Percentiles rank a stretch among this genome's conserved stretches.
phyloP scores from a whole-genome alignment of 2,797 vertebrate genomes.

The Rhincodon typus region DNA sequence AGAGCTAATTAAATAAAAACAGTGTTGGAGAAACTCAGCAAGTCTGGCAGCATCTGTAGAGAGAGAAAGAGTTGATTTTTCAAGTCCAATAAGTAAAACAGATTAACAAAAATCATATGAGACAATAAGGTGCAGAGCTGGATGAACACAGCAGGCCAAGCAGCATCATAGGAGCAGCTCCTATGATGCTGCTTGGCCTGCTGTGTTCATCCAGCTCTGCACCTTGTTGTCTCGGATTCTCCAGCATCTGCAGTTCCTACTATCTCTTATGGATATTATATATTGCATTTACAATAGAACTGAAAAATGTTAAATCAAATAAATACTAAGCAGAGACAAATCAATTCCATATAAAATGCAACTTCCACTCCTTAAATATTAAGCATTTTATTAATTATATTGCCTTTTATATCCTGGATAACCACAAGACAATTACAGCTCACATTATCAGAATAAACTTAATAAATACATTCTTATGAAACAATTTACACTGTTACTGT shows the following conservation, averaged over 20 bases:
- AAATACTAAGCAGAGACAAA: not conserved
- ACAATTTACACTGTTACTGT: constrained; percentile 21
- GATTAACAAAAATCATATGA: no score
- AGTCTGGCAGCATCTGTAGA: no score
- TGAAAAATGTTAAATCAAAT: not conserved
- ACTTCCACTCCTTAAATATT: not conserved
- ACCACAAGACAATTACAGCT: not conserved
- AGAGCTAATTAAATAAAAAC: not conserved
- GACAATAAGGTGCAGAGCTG: no score
- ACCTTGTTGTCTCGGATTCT: no score
- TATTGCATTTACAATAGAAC: not conserved
- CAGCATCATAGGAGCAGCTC: no score
- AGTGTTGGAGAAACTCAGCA: no score
- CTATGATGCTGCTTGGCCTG: no score
- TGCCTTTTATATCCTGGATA: not conserved
- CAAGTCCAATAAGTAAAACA: no score
- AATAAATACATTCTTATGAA: not conserved
- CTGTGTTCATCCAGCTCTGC: no score
- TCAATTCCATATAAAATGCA: not conserved
- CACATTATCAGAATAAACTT: not conserved
- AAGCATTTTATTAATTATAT: not conserved
- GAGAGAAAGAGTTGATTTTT: no score
- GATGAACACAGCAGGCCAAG: no score
- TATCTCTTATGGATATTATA: not conserved
- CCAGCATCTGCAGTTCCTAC: no score